These are phyloP conservation scores for Rhodophaea formosa DNA, from an alignment of 2,888 invertebrate genomes.

Conservation along the genomic window DNA sequence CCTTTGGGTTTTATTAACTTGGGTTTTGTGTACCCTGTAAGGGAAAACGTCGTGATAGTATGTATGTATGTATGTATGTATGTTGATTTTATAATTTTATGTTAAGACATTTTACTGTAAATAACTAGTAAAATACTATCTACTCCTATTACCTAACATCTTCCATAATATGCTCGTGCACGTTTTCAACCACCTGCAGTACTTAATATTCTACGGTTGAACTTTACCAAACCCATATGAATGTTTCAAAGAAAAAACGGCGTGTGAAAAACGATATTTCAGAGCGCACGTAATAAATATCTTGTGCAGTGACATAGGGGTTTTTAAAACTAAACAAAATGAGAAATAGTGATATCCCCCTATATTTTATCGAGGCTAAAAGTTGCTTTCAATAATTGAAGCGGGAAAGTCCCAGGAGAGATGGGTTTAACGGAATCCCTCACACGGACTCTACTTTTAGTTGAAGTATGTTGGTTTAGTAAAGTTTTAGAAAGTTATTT, in stretches of 20 bases:
- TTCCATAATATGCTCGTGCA: neutral
- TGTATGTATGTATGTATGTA: no score
- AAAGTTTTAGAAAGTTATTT: slow-evolving; percentile 10
- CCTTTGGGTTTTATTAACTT: no score
- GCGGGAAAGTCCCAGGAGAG: slow-evolving; percentile 61
- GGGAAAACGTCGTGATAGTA: no score
- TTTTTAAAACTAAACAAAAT: slow-evolving; percentile 67
- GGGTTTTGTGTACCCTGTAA: no score
- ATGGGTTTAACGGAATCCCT: slow-evolving; percentile 58
- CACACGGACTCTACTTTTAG: slow-evolving; percentile 34
- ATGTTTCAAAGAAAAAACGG: slow-evolving; percentile 11
- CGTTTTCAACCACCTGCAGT: slow-evolving; percentile 1
- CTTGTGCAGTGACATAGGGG: slow-evolving; percentile 34
- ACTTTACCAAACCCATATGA: slow-evolving; percentile 9
- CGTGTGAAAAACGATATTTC: slow-evolving; percentile 21
- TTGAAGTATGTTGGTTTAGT: slow-evolving; percentile 18
- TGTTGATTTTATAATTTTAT: no score
- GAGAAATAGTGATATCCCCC: slow-evolving; percentile 65
- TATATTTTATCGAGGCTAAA: slow-evolving; percentile 75
- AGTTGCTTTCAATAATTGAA: slow-evolving; percentile 80
- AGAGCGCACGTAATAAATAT: slow-evolving; percentile 32
- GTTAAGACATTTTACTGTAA: no score
- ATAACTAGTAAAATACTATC: no score
- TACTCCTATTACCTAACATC: no score
- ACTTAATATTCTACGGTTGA: slow-evolving; percentile 7